Percentiles rank a stretch among this genome's conserved stretches.
phyloP scores from a whole-genome alignment of 2,113 vertebrate genomes.

The Tragulus kanchil region DNA sequence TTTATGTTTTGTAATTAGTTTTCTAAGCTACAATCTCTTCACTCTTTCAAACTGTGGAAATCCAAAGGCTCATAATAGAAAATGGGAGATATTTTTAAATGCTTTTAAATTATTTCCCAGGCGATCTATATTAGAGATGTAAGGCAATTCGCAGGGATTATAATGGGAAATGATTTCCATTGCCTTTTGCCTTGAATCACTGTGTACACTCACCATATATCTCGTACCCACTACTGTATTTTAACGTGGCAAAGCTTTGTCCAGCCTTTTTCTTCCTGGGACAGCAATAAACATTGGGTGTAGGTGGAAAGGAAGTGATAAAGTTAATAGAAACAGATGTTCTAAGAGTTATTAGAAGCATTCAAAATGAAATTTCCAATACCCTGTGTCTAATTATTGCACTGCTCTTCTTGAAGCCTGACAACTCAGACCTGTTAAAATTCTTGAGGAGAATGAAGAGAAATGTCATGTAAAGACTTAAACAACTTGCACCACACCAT shows the following conservation, averaged over 20 bases:
- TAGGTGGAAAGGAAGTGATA: constrained; percentile 77
- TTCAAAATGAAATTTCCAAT: constrained; percentile 81
- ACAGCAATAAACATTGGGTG: no score
- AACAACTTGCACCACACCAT: constrained; percentile 14
- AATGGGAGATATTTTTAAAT: constrained; percentile 90
- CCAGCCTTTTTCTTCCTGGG: no score
- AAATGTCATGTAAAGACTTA: constrained; percentile 64
- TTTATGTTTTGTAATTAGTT: constrained; percentile 91
- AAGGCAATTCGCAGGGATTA: constrained; percentile 88
- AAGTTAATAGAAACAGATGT: constrained; percentile 82
- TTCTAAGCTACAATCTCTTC: constrained; percentile 87
- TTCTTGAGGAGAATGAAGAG: constrained; percentile 76
- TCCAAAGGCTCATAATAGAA: constrained; percentile 90
- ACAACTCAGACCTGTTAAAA: constrained; percentile 83
- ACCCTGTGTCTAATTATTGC: constrained; percentile 84
- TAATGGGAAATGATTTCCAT: constrained; percentile 89
- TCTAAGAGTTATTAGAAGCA: constrained; percentile 84
- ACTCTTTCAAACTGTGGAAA: constrained; percentile 89
- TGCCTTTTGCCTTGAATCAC: constrained; percentile 80
- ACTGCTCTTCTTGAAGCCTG: constrained; percentile 68
- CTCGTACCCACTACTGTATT: constrained; percentile 79
- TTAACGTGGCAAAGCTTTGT: constrained; percentile 83
- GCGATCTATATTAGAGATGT: constrained; percentile 89
- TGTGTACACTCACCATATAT: constrained; percentile 85
- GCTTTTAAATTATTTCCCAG: constrained; percentile 92